phyloP scores from a whole-genome alignment of 1,140 invertebrate genomes.

The Lucilia sericata region DNA sequence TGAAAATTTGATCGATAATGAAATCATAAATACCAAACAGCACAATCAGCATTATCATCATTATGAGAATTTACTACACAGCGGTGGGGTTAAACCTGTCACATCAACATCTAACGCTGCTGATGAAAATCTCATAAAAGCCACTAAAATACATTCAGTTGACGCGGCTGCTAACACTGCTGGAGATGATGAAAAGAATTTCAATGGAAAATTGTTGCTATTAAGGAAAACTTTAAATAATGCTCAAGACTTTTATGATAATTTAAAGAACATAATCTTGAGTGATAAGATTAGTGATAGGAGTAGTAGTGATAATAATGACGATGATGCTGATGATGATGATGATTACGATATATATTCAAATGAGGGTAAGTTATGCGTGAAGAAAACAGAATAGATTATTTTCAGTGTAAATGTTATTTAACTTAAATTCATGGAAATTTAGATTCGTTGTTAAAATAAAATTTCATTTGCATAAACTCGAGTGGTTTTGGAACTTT shows the following conservation, averaged over 20 bases:
- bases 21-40: not conserved
- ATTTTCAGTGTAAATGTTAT: no score
- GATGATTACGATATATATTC: slow-evolving; percentile 23
- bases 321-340: not conserved
- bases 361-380: slow-evolving; percentile 1
- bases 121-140: no score
- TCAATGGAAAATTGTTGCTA: slow-evolving; percentile 13
- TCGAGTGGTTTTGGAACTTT: no score
- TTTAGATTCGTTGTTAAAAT: no score
- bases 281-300: not conserved
- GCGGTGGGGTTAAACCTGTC: no score
- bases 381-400: no score
- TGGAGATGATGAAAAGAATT: not conserved
- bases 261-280: slow-evolving; percentile 52
- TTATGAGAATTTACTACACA: no score
- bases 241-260: slow-evolving; percentile 57
- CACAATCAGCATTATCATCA: no score
- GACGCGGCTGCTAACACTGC: not conserved
- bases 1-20: not conserved
- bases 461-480: no score
- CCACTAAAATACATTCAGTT: not conserved
- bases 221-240: slow-evolving; percentile 51
- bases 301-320: not conserved
- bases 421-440: not conserved
- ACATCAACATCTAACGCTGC: no score